These are phyloP conservation scores for Trididemnum nubilum DNA, from an alignment of 23 tunicate genomes.

Conservation along the genomic window DNA sequence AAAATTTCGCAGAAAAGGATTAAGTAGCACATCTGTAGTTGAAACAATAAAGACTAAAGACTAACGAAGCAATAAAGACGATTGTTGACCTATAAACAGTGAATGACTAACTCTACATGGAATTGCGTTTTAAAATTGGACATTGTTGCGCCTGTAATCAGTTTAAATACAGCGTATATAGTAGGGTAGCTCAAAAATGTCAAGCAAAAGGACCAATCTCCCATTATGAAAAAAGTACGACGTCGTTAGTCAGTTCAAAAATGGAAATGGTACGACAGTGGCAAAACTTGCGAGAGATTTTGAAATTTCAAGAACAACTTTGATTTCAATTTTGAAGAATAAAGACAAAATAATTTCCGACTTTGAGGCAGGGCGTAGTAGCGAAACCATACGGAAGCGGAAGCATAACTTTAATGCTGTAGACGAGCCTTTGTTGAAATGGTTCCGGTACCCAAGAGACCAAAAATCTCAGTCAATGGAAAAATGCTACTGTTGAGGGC, in stretches of 20 bases:
- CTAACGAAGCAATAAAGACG: neutral
- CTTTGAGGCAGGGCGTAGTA: no score
- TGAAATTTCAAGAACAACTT: conserved; percentile 18
- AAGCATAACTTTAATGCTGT: no score
- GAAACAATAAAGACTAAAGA: neutral
- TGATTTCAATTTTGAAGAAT: no score
- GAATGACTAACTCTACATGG: conserved; percentile 8
- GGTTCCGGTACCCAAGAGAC: neutral
- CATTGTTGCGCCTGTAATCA: conserved; percentile 10
- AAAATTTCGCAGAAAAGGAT: conserved; percentile 22
- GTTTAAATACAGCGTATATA: conserved; percentile 22
- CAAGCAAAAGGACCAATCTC: conserved; percentile 14
- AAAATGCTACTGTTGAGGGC: neutral
- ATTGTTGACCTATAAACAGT: conserved; percentile 18
- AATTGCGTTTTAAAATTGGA: conserved; percentile 28
- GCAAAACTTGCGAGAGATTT: no score
- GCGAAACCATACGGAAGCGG: no score
- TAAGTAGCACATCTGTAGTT: neutral
- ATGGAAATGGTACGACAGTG: conserved; percentile 17
- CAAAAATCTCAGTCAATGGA: neutral
- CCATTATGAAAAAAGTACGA: conserved; percentile 25
- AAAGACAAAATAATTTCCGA: no score
- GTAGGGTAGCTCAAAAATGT: conserved; percentile 14
- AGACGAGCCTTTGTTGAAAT: no score
- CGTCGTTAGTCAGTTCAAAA: conserved; percentile 27